A percentile compares a stretch with the other conserved stretches of the same genome.
Conservation (phyloP, 2,888 invertebrate genomes). For the Rhamphomyia laevipes region DNA sequence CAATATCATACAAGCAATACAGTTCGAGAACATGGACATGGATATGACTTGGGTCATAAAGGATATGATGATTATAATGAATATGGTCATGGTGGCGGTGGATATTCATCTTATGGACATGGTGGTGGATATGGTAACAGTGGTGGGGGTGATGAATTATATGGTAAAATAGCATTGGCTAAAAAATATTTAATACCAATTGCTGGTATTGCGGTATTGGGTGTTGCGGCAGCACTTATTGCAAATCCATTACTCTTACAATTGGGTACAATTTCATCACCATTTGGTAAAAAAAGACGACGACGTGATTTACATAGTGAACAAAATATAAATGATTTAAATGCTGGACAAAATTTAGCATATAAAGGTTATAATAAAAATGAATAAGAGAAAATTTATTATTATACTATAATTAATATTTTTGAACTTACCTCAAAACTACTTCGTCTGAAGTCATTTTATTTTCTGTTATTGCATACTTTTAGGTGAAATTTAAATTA, state of each 20-base stretch:
- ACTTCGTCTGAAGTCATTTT: no score
- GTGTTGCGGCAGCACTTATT: constrained; percentile 67
- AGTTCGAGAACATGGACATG: constrained; percentile 1
- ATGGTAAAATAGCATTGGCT: constrained; percentile 30
- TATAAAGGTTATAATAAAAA: background rate
- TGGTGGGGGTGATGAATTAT: constrained; percentile 22
- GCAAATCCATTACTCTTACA: constrained; percentile 67
- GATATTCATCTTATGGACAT: constrained; percentile 1
- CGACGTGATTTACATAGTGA: background rate
- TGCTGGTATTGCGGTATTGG: constrained; percentile 68
- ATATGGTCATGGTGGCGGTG: constrained; percentile 15
- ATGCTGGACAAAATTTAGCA: background rate
- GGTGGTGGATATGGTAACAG: constrained; percentile 16
- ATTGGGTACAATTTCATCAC: constrained; percentile 57
- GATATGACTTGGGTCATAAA: constrained; percentile 11
- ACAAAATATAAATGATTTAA: background rate
- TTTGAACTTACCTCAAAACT: no score
- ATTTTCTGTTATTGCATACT: no score
- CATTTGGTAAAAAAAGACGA: background rate
- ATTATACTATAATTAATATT: no score
- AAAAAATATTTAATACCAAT: constrained; percentile 57
- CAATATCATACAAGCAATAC: background rate
- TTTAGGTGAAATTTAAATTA: no score
- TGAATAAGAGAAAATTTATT: no score
- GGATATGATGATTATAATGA: constrained; percentile 15